Conservation (phyloP, 1,140 invertebrate species). For the Elysia chlorotica region DNA sequence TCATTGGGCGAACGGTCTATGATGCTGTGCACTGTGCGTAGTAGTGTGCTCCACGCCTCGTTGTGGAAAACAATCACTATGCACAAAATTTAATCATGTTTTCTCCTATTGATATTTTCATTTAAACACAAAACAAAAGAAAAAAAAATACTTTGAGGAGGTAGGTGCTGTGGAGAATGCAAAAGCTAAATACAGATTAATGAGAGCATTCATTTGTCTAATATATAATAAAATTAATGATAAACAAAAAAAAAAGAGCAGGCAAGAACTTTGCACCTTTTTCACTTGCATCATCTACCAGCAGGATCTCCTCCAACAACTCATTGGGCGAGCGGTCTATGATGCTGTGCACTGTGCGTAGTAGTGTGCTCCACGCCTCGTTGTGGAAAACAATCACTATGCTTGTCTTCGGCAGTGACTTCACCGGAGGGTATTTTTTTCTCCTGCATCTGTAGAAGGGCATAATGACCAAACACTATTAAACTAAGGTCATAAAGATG, state of each 20-base stretch:
- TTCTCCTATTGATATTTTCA: too few relatives aligned
- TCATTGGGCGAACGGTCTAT: slow-evolving; percentile 88
- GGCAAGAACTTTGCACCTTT: slow-evolving; percentile 66
- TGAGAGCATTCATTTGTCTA: too few relatives aligned
- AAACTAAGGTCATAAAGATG: too few relatives aligned
- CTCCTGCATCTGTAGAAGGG: slow-evolving; percentile 67
- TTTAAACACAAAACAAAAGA: too few relatives aligned
- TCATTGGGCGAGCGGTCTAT: slow-evolving; percentile 88
- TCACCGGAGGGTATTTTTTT: slow-evolving; percentile 64
- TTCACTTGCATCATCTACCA: slow-evolving; percentile 95
- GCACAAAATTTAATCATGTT: too few relatives aligned
- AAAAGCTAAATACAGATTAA: too few relatives aligned
- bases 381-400: slow-evolving; percentile 98
- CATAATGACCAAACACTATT: too few relatives aligned
- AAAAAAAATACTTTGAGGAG: too few relatives aligned
- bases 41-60: slow-evolving; percentile 94
- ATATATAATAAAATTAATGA: background rate
- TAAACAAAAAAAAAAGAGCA: background rate
- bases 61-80: slow-evolving; percentile 98
- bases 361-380: slow-evolving; percentile 94
- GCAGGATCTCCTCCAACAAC: slow-evolving; percentile 90
- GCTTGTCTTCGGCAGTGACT: slow-evolving; percentile 73
- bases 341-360: slow-evolving; percentile 95
- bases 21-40: slow-evolving; percentile 95
- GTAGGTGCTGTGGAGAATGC: too few relatives aligned